A percentile compares a stretch with the other conserved stretches of the same genome.
phyloP scores from a whole-genome alignment of 1,140 invertebrate genomes.

The Watersipora subatra region DNA sequence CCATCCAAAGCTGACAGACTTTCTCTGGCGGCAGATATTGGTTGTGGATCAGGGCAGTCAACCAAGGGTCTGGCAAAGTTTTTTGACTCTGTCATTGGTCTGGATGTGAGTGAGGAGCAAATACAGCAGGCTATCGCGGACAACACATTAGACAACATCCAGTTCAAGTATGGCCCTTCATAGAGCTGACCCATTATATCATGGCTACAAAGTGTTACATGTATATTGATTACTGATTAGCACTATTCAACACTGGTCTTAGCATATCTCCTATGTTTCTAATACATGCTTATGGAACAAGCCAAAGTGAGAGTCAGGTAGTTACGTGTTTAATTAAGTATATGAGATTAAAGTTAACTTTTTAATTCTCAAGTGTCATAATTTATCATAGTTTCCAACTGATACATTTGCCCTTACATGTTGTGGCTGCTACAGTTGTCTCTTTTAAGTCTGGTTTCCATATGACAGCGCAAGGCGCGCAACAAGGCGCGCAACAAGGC shows the following conservation, averaged over 20 bases:
- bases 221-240: background rate
- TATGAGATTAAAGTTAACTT: background rate
- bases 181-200: slow-evolving; percentile 3
- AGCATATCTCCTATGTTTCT: background rate
- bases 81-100: slow-evolving; percentile 36
- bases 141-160: slow-evolving; percentile 20
- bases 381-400: no score
- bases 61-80: slow-evolving; percentile 28
- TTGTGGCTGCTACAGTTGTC: no score
- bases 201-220: slow-evolving; percentile 4
- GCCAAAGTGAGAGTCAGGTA: slow-evolving; percentile 20
- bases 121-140: slow-evolving; percentile 28
- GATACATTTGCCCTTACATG: no score
- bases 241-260: background rate
- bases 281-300: no score
- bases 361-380: no score
- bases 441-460: no score
- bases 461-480: no score
- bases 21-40: slow-evolving; percentile 30
- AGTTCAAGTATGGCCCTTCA: slow-evolving; percentile 13
- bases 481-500: no score
- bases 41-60: slow-evolving; percentile 41
- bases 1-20: background rate
- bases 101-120: slow-evolving; percentile 35
- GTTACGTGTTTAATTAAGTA: no score